Conservation (phyloP, 2,888 invertebrate genomes). For the Clostera curtula region DNA sequence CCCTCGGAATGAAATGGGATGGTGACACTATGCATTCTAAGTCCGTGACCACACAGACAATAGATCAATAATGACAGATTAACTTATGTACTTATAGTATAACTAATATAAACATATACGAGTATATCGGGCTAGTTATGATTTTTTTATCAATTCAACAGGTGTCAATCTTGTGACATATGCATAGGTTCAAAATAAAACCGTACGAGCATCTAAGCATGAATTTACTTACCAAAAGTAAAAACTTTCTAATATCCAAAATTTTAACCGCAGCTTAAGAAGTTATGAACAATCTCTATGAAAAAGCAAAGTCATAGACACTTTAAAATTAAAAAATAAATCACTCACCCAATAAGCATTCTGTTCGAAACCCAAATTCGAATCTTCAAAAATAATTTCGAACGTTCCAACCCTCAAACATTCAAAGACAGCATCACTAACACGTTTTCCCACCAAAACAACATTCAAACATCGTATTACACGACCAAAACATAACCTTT, state of each 20-base stretch:
- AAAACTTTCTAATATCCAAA: neutral
- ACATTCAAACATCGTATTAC: slow-evolving; percentile 5
- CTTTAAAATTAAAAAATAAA: neutral
- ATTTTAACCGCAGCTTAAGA: too few species aligned
- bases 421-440: slow-evolving; percentile 5
- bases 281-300: neutral
- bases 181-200: neutral
- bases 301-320: neutral
- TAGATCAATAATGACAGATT: too few species aligned
- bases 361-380: slow-evolving; percentile 8
- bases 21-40: too few species aligned
- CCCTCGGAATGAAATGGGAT: too few species aligned
- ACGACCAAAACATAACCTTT: slow-evolving; percentile 18
- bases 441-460: slow-evolving; percentile 23
- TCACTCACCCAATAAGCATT: slow-evolving; percentile 19
- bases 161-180: slow-evolving; percentile 33
- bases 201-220: neutral
- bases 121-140: slow-evolving; percentile 10
- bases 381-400: neutral
- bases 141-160: slow-evolving; percentile 27
- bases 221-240: neutral
- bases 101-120: neutral
- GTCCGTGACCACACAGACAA: too few species aligned
- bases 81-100: neutral
- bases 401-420: slow-evolving; percentile 1